phyloP scores from a whole-genome alignment of 2,113 vertebrate genomes.

The Eublepharis macularius region DNA sequence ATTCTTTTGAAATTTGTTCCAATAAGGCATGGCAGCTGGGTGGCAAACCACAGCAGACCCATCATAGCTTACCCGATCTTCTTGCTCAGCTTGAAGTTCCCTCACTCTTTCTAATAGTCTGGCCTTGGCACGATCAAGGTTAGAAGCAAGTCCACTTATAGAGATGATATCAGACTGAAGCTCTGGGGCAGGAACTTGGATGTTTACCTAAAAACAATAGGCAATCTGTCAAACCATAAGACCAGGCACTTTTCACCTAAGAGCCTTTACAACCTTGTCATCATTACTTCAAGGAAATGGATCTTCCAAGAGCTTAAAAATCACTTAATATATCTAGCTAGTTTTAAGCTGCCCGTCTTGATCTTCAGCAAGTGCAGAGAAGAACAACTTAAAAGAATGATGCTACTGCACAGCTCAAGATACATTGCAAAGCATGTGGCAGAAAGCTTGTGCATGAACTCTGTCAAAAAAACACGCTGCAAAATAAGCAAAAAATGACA shows the following conservation, averaged over 20 bases:
- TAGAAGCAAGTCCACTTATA: constrained; percentile 88
- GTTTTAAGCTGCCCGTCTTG: not conserved
- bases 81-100: constrained; percentile 94
- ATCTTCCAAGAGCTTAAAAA: not conserved
- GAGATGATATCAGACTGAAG: constrained; percentile 91
- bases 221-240: fast-evolving
- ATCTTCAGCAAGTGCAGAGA: not conserved
- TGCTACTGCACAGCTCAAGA: not conserved
- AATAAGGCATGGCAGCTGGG: not conserved
- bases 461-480: not conserved
- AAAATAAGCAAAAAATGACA: not conserved
- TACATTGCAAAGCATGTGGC: not conserved
- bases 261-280: not conserved
- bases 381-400: not conserved
- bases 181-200: constrained; percentile 96
- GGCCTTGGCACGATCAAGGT: constrained; percentile 90
- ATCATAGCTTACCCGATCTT: constrained; percentile 85
- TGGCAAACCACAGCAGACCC: not conserved
- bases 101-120: constrained; percentile 92
- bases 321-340: not conserved
- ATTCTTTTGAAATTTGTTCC: not conserved
- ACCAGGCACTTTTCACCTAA: not conserved
- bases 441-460: not conserved
- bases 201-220: constrained; percentile 85
- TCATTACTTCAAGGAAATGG: not conserved